Percentiles rank a stretch among this genome's conserved stretches.
Conservation (phyloP, 64 coral and sea anemone species). For the Orbicella faveolata region DNA sequence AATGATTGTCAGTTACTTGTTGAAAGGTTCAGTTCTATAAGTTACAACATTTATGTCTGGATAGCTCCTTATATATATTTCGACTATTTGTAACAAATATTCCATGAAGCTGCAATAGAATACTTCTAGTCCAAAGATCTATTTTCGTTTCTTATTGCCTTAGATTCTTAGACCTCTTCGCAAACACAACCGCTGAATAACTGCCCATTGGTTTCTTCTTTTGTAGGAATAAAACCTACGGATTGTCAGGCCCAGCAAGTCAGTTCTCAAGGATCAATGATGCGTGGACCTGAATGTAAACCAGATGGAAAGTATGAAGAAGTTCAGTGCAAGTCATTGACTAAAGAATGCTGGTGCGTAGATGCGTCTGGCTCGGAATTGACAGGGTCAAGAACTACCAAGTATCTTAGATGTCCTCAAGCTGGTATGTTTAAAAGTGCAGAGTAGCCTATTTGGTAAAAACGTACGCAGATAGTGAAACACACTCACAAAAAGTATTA, state of each 20-base stretch:
- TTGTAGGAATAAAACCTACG: slow-evolving; percentile 22
- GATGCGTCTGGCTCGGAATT: slow-evolving; percentile 36
- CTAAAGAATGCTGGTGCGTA: slow-evolving; percentile 70
- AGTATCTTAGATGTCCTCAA: slow-evolving; percentile 62
- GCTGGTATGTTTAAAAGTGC: slow-evolving; percentile 13
- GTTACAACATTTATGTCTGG: no score
- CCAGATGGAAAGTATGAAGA: slow-evolving; percentile 74
- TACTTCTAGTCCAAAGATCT: no score
- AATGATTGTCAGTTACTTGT: no score
- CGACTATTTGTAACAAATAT: no score
- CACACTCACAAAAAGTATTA: no score
- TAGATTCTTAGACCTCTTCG: no score
- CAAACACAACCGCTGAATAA: no score
- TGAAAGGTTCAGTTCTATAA: no score
- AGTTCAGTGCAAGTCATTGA: slow-evolving; percentile 57
- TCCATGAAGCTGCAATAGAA: no score
- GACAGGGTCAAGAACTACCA: slow-evolving; percentile 52
- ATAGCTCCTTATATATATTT: no score
- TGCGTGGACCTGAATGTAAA: slow-evolving; percentile 63
- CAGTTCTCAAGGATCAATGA: slow-evolving; percentile 11
- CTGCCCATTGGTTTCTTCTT: background rate
- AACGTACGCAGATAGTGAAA: background rate
- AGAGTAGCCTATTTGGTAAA: background rate
- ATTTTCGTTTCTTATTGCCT: no score
- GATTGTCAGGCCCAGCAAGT: slow-evolving; percentile 13